These are phyloP conservation scores for Pelochelys cantorii DNA, from an alignment of 2,797 vertebrate genomes.

Conservation along the genomic window DNA sequence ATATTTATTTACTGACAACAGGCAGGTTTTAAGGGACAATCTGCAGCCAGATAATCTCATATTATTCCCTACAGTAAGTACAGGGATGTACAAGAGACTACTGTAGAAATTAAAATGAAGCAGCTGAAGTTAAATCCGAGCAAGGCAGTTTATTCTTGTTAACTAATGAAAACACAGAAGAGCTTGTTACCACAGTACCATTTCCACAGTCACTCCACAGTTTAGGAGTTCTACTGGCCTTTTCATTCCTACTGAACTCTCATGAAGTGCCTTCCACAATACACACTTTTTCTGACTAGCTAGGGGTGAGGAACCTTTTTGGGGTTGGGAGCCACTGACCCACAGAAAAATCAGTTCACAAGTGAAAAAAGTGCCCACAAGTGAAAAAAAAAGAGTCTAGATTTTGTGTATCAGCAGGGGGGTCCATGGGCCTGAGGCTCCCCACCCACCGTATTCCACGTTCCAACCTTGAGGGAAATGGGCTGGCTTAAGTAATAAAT, in stretches of 20 bases:
- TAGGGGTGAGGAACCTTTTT: no score
- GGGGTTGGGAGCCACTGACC: no score
- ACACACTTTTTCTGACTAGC: not conserved
- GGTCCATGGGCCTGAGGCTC: no score
- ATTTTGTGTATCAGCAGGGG: no score
- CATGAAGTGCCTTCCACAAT: fast-evolving
- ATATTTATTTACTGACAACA: not conserved
- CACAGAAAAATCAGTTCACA: no score
- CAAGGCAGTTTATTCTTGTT: not conserved
- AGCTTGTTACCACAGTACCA: fast-evolving
- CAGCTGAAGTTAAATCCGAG: not conserved
- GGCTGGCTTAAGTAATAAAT: fast-evolving
- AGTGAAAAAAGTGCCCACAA: no score
- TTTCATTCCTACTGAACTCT: not conserved
- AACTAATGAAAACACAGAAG: not conserved
- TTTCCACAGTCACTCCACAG: not conserved
- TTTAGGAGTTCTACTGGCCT: no score
- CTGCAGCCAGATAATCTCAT: not conserved
- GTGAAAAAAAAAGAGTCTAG: no score
- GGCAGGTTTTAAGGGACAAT: not conserved
- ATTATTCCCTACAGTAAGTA: not conserved
- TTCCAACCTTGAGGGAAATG: not conserved
- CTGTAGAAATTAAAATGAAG: not conserved
- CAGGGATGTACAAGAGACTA: not conserved
- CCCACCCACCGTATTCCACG: fast-evolving